A percentile compares a stretch with the other conserved stretches of the same genome.
Evolutionary conservation across 2,888 invertebrate species (phyloP).

Genomic region (Archips xylosteana): DNA sequence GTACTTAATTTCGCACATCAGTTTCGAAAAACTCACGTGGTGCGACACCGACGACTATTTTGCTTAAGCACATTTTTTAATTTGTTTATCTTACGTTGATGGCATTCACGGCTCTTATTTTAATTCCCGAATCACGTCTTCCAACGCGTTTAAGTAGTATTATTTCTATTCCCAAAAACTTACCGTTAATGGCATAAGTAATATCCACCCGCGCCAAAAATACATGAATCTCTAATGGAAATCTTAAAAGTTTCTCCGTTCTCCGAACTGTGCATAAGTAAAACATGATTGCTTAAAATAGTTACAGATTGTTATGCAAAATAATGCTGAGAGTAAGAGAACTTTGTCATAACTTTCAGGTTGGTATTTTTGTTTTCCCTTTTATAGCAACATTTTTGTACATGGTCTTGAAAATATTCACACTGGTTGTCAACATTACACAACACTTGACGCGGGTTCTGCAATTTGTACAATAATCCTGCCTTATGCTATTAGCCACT

Average conservation of each 20-base stretch:
- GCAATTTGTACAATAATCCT: too few relatives aligned
- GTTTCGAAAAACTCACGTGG: too few relatives aligned
- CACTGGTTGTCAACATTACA: background rate
- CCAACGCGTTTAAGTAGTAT: too few relatives aligned
- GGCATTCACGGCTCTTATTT: too few relatives aligned
- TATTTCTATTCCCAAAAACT: too few relatives aligned
- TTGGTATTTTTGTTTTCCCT: background rate
- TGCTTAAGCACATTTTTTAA: too few relatives aligned
- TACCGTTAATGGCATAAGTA: background rate
- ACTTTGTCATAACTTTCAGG: background rate
- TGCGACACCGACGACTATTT: too few relatives aligned
- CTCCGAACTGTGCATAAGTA: slow-evolving; percentile 17
- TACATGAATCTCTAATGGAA: slow-evolving; percentile 20
- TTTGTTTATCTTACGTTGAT: too few relatives aligned
- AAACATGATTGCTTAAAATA: slow-evolving; percentile 13
- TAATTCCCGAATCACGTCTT: too few relatives aligned
- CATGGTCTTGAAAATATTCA: background rate
- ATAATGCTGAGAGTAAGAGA: slow-evolving; percentile 6
- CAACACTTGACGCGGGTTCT: background rate
- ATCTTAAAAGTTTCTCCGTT: slow-evolving; percentile 6
- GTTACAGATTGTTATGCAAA: slow-evolving; percentile 10
- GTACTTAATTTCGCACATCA: too few relatives aligned
- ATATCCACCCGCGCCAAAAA: background rate
- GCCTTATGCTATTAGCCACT: too few relatives aligned
- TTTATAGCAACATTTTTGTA: background rate